A percentile compares a stretch with the other conserved stretches of the same genome.
phyloP scores from a whole-genome alignment of 2,113 vertebrate genomes.

The Pithys albifrons region DNA sequence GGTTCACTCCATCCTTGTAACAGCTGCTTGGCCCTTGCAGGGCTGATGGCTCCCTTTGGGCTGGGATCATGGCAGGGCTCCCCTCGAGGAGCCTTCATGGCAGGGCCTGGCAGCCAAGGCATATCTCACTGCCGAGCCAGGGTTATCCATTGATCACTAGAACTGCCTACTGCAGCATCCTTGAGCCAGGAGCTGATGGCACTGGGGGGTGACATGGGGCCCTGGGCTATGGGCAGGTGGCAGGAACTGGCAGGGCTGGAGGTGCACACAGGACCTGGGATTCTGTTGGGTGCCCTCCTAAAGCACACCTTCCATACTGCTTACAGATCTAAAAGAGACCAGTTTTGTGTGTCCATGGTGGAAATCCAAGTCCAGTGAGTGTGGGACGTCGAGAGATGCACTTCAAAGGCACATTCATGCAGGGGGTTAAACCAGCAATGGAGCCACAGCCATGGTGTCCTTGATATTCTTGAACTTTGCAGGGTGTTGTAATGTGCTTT shows the following conservation, averaged over 20 bases:
- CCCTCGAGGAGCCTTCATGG: background rate
- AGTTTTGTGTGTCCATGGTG: rapidly evolving
- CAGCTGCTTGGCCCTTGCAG: no score
- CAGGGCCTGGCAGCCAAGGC: background rate
- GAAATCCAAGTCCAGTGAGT: background rate
- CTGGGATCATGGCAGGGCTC: background rate
- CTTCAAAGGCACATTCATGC: background rate
- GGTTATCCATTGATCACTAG: background rate
- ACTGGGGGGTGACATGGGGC: rapidly evolving
- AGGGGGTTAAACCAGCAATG: background rate
- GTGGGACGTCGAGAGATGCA: background rate
- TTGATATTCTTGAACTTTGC: background rate
- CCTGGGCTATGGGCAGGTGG: background rate
- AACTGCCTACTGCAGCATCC: rapidly evolving
- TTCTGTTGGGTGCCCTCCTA: background rate
- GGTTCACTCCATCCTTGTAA: background rate
- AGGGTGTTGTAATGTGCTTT: background rate
- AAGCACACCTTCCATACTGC: rapidly evolving
- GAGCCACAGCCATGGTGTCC: background rate
- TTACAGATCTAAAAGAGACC: background rate
- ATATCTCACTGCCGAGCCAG: no score
- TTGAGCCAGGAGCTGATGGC: background rate
- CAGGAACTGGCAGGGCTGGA: background rate
- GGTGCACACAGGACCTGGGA: background rate
- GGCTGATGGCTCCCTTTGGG: background rate